phyloP scores from a whole-genome alignment of 2,888 invertebrate genomes.

The Parasteatoda lunata region DNA sequence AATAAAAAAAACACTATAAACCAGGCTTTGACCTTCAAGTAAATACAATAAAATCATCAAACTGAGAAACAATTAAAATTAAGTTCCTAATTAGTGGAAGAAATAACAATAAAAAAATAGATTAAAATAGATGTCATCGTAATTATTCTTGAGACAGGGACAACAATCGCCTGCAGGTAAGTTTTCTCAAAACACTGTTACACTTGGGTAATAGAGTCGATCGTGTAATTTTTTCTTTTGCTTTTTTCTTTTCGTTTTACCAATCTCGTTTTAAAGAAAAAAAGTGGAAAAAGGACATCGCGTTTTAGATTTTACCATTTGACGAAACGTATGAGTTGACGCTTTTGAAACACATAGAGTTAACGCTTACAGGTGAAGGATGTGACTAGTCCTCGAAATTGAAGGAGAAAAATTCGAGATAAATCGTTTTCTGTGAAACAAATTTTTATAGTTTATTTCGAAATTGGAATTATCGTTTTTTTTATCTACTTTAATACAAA shows the following conservation, averaged over 20 bases:
- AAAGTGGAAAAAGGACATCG: not conserved
- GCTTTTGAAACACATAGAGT: conserved; percentile 12
- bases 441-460: too few species aligned
- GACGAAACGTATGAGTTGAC: conserved; percentile 7
- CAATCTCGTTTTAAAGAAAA: not conserved
- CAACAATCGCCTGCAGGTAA: not conserved
- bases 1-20: too few species aligned
- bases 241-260: too few species aligned
- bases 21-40: too few species aligned
- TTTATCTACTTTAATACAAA: too few species aligned
- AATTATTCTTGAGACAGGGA: not conserved
- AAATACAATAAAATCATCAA: too few species aligned
- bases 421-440: too few species aligned
- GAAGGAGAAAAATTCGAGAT: too few species aligned
- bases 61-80: too few species aligned
- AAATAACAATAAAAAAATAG: too few species aligned
- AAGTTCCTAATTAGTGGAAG: too few species aligned
- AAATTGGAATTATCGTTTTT: too few species aligned
- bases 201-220: conserved; percentile 36
- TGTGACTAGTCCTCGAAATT: not conserved
- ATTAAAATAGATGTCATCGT: not conserved
- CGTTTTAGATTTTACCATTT: not conserved
- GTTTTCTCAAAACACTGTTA: conserved; percentile 11
- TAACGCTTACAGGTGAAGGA: conserved; percentile 10
- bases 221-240: conserved; percentile 1